Conservation (phyloP, 2,113 vertebrate genomes). For the Fulica atra region DNA sequence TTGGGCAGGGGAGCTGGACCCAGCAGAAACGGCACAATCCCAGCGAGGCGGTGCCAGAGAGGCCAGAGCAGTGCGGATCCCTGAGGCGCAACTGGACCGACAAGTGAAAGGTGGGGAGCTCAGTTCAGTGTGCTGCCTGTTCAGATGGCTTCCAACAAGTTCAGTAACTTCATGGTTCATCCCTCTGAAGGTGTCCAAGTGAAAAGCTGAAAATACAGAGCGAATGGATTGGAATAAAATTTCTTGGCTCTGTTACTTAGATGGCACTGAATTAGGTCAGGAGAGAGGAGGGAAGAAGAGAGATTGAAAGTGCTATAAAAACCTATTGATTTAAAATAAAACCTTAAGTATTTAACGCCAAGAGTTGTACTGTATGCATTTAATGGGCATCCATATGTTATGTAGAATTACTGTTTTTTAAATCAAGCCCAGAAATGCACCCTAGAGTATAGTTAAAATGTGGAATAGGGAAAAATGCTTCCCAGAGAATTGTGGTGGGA, state of each 20-base stretch:
- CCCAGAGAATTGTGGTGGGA: background rate
- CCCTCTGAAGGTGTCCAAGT: background rate
- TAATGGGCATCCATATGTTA: background rate
- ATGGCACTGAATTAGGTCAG: background rate
- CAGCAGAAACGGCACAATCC: accelerated
- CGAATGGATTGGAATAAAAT: background rate
- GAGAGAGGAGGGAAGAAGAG: background rate
- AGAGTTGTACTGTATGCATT: background rate
- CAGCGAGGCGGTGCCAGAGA: background rate
- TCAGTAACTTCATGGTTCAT: background rate
- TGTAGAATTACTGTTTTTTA: background rate
- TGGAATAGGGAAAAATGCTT: background rate
- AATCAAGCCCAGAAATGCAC: background rate
- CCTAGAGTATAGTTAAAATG: background rate
- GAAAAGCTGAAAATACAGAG: background rate
- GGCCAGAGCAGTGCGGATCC: accelerated
- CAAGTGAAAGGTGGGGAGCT: too few species aligned
- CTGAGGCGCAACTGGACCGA: background rate
- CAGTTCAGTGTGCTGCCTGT: accelerated
- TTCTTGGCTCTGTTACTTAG: background rate
- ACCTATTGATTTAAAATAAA: background rate
- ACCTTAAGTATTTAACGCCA: background rate
- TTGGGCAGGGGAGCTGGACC: background rate
- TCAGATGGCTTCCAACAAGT: background rate
- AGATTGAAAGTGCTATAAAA: background rate